A percentile compares a stretch with the other conserved stretches of the same genome.
These are phyloP conservation scores for Garrulus glandarius DNA, from an alignment of 2,797 vertebrate genomes.

Conservation along the genomic window DNA sequence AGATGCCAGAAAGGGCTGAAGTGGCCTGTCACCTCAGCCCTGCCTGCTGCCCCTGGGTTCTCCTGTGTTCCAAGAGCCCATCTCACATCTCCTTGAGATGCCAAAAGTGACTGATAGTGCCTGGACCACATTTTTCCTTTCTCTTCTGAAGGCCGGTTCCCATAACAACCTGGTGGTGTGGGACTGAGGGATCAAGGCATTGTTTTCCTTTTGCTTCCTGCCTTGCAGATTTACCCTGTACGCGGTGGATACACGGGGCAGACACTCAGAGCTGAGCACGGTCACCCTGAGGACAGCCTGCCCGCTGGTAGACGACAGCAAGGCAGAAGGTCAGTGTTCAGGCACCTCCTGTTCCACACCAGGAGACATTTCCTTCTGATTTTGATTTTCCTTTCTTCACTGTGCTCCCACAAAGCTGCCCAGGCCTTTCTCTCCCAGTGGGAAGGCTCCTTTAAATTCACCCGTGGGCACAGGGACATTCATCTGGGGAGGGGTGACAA, in stretches of 20 bases:
- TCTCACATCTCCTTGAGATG: not conserved
- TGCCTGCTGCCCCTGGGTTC: not conserved
- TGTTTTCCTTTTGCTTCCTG: not conserved
- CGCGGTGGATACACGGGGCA: constrained; percentile 91
- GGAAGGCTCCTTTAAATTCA: not conserved
- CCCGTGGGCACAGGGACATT: accelerated
- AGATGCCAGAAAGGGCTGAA: accelerated
- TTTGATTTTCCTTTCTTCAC: not conserved
- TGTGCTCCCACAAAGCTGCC: not conserved
- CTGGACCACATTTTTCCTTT: not conserved
- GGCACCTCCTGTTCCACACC: accelerated
- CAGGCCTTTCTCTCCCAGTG: not conserved
- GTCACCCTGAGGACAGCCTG: constrained; percentile 93
- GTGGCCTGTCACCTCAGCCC: not conserved
- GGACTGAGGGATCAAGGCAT: not conserved
- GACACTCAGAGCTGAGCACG: constrained; percentile 88
- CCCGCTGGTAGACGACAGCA: constrained; percentile 93
- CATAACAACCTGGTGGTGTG: not conserved
- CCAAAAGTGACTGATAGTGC: not conserved
- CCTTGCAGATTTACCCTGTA: constrained; percentile 88
- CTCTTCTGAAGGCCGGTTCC: not conserved
- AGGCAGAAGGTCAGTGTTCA: constrained; percentile 87
- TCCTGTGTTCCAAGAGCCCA: not conserved
- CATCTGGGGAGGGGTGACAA: not conserved
- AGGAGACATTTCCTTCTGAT: not conserved